phyloP scores from a whole-genome alignment of 2,888 invertebrate species.

The Chrysotoxum bicinctum region DNA sequence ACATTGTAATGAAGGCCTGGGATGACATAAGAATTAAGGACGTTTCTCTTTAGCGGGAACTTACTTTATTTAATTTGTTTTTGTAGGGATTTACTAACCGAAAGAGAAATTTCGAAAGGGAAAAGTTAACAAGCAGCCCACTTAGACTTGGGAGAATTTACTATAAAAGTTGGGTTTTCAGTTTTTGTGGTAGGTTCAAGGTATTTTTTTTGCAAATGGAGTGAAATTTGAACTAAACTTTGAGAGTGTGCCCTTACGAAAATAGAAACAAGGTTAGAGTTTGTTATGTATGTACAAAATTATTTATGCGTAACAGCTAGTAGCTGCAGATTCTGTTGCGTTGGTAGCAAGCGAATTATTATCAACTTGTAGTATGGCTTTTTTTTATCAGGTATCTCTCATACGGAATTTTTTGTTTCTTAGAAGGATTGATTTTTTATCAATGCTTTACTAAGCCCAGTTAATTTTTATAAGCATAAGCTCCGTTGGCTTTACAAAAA shows the following conservation, averaged over 20 bases:
- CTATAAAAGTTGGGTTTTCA: background rate
- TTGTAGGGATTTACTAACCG: slow-evolving; percentile 4
- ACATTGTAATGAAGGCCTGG: slow-evolving; percentile 68
- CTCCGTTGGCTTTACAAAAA: too few species aligned
- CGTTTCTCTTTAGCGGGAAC: slow-evolving; percentile 1
- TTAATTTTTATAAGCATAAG: too few species aligned
- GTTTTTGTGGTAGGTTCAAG: background rate
- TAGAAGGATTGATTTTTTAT: too few species aligned
- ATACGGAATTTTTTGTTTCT: too few species aligned
- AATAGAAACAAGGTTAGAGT: background rate
- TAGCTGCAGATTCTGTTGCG: slow-evolving; percentile 46
- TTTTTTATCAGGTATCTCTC: background rate
- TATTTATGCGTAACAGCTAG: background rate
- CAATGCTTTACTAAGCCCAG: too few species aligned
- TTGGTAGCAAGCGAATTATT: slow-evolving; percentile 58
- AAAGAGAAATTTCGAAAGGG: slow-evolving; percentile 48
- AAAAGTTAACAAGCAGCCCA: slow-evolving; percentile 23
- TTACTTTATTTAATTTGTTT: background rate
- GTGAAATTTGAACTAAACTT: background rate
- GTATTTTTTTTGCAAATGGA: background rate
- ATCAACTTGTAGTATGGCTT: slow-evolving; percentile 34
- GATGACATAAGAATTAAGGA: slow-evolving; percentile 58
- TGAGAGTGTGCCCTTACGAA: background rate
- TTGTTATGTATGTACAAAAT: background rate
- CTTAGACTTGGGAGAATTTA: background rate